A percentile compares a stretch with the other conserved stretches of the same genome.
Conservation (phyloP, 1,140 invertebrate genomes). For the Seison nebaliae region DNA sequence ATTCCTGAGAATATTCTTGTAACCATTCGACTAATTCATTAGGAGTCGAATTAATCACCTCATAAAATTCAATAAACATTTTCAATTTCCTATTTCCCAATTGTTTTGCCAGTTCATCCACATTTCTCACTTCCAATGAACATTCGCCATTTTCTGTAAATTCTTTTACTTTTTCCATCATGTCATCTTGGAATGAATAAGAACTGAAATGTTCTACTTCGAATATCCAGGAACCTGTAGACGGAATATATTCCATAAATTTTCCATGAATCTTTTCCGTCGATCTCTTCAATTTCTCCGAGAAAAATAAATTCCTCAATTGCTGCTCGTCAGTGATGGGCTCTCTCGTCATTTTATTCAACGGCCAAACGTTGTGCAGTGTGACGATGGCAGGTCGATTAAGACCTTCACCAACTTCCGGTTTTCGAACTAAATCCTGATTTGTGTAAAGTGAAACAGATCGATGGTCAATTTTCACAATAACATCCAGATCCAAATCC, state of each 20-base stretch:
- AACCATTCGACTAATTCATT: too few relatives aligned
- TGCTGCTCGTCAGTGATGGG: slow-evolving; percentile 51
- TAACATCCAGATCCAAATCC: slow-evolving; percentile 57
- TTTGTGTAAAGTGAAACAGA: slow-evolving; percentile 40
- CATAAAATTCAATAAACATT: too few relatives aligned
- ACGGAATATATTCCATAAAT: slow-evolving; percentile 74
- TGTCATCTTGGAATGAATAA: too few relatives aligned
- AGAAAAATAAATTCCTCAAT: slow-evolving; percentile 52
- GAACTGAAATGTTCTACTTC: slow-evolving; percentile 33
- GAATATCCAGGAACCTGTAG: slow-evolving; percentile 75
- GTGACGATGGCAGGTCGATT: slow-evolving; percentile 70
- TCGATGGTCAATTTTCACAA: slow-evolving; percentile 37
- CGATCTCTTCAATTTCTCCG: slow-evolving; percentile 50
- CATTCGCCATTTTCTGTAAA: too few relatives aligned
- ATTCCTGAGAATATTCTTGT: too few relatives aligned
- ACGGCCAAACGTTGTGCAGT: slow-evolving; percentile 71
- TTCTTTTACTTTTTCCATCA: too few relatives aligned
- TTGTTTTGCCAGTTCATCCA: too few relatives aligned
- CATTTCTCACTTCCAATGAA: too few relatives aligned
- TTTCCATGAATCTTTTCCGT: slow-evolving; percentile 56
- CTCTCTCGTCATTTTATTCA: slow-evolving; percentile 49
- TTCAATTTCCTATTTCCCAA: too few relatives aligned
- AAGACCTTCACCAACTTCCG: slow-evolving; percentile 51
- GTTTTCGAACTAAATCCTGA: slow-evolving; percentile 39
- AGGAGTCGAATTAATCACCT: too few relatives aligned